Evolutionary conservation across 2,888 invertebrate genomes (phyloP).

Genomic region (Boloria euphrosyne): DNA sequence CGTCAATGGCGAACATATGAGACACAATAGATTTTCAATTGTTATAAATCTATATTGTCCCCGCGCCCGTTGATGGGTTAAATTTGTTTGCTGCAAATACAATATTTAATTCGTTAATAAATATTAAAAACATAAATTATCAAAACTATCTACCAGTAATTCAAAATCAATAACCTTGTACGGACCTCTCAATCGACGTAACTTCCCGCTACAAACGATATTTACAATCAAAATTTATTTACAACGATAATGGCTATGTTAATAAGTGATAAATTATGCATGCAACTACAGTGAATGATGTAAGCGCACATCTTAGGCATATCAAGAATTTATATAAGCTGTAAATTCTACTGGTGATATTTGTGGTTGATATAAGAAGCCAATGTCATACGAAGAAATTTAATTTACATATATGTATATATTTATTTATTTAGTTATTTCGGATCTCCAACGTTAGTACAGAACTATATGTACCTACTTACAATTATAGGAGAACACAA

Average conservation of each 20-base stretch:
- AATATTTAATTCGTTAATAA: too few species aligned
- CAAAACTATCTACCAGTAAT: not conserved
- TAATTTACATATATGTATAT: too few species aligned
- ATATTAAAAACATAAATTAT: not conserved
- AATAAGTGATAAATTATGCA: slow-evolving; percentile 24
- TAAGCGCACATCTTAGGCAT: slow-evolving; percentile 15
- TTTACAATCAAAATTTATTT: slow-evolving; percentile 6
- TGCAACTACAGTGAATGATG: slow-evolving; percentile 10
- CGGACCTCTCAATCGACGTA: slow-evolving; percentile 12
- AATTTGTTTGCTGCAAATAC: too few species aligned
- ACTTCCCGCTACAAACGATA: slow-evolving; percentile 11
- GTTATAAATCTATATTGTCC: too few species aligned
- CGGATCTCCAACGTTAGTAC: too few species aligned
- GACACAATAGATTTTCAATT: too few species aligned
- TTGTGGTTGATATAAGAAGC: not conserved
- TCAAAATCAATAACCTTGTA: slow-evolving; percentile 5
- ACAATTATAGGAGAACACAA: too few species aligned
- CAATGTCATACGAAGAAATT: too few species aligned
- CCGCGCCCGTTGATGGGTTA: too few species aligned
- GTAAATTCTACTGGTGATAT: not conserved
- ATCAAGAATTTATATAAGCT: slow-evolving; percentile 9
- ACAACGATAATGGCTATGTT: slow-evolving; percentile 18
- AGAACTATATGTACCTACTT: too few species aligned
- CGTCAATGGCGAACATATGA: too few species aligned
- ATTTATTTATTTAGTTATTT: too few species aligned